These are phyloP conservation scores for Frieseomelitta varia DNA, from an alignment of 1,140 invertebrate species.

Conservation along the genomic window DNA sequence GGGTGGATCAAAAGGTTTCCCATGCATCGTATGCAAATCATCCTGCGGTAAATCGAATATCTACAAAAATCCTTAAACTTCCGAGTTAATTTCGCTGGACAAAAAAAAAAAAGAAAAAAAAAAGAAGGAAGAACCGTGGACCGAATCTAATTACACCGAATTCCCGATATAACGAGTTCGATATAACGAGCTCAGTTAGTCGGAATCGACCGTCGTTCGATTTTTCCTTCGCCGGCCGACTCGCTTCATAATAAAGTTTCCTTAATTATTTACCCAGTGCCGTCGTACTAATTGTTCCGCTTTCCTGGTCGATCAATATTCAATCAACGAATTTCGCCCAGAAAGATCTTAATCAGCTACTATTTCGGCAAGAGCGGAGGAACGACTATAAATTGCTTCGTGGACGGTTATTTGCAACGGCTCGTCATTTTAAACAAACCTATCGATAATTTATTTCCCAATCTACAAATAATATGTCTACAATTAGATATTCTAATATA, in stretches of 20 bases:
- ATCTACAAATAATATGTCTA: not conserved
- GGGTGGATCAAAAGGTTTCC: not conserved
- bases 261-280: slow-evolving; percentile 37
- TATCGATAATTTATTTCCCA: not conserved
- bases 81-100: not conserved
- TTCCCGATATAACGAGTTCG: not conserved
- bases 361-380: not conserved
- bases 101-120: not conserved
- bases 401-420: not conserved
- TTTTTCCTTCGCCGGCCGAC: not conserved
- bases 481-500: not conserved
- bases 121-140: not conserved
- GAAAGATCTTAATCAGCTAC: not conserved
- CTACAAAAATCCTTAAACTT: not conserved
- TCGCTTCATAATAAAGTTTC: slow-evolving; percentile 34
- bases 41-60: not conserved
- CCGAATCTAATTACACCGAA: not conserved
- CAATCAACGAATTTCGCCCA: slow-evolving; percentile 22
- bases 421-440: not conserved
- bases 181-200: slow-evolving; percentile 13
- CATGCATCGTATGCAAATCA: slow-evolving; percentile 29
- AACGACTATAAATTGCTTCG: not conserved
- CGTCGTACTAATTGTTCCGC: slow-evolving; percentile 2
- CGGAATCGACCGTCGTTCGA: slow-evolving; percentile 15
- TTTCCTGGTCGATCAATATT: slow-evolving; percentile 12